Base-by-base conservation (phyloP, 2,797 vertebrate genomes). In the Protonibea diacanthus region DNA sequence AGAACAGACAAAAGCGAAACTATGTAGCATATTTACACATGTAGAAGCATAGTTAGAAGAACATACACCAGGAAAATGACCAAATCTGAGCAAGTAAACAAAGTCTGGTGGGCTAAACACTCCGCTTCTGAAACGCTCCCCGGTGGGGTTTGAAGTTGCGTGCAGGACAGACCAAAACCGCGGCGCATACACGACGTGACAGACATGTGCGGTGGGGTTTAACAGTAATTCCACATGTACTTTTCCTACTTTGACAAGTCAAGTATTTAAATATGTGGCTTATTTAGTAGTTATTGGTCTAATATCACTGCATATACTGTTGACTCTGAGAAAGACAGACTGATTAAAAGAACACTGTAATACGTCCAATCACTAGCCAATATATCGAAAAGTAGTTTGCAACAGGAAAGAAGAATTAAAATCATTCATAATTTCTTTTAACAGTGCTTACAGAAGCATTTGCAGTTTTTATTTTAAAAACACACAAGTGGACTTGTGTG, bases 401-500 rank as follows among this genome's bases (percentile, higher is more conserved):
- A 40, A 57, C 51, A 65, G 48, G 47, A 20, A 69, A 65, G 40
- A 47, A 21, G 44, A 33, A 56, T 83, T 75, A 27, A 72, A 74
- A 56, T 52, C 15, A 45, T 67, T 76, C n/a, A n/a, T n/a, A n/a
- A n/a, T n/a, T n/a, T 81, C 45, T 63, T 21, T 71, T 51, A 60
- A 61, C 53, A 25, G 49, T 44, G 21, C 65, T 45, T 62, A 51
- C 40, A 80, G 56, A 62, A 51, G 25, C 52, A n/a, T 73, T 13
- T 64, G 44, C 33, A 42, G 27, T 72, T 72, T 72, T 49, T 80
- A 11, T 68, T 74, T 66, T 56, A 17, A 33, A 78, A 72, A 72
- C 42, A 68, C 6, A 20, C 11, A 71, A 56, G 27, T 64, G 52
- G 44, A 62, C 76, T 56, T 44, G 33, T 33, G 33, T 33, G 33